phyloP scores from a whole-genome alignment of 2,888 invertebrate genomes.

The Lottia gigantea region DNA sequence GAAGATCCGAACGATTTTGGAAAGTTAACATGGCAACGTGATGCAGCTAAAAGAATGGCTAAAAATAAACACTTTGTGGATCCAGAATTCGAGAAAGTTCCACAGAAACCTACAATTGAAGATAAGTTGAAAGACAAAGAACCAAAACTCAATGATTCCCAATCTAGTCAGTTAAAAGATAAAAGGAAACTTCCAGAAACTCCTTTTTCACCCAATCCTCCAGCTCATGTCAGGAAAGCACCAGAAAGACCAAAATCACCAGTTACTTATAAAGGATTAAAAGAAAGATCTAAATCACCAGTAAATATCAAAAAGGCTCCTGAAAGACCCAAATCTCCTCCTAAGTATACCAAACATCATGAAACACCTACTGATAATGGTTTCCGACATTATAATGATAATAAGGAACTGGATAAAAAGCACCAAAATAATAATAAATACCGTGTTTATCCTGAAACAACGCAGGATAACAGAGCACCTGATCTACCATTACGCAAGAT shows the following conservation, averaged over 20 bases:
- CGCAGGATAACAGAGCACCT: not conserved
- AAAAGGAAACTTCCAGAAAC: not conserved
- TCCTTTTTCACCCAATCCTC: not conserved
- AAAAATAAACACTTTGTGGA: constrained; percentile 51
- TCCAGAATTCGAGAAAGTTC: constrained; percentile 39
- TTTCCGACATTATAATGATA: not conserved
- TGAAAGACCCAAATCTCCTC: not conserved
- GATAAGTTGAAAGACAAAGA: not conserved
- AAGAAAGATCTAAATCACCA: not conserved
- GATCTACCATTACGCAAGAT: constrained; percentile 30
- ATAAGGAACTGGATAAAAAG: not conserved
- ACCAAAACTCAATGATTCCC: not conserved
- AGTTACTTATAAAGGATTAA: not conserved
- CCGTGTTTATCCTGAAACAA: not conserved
- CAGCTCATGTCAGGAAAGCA: not conserved
- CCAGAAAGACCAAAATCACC: not conserved
- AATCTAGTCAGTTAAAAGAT: not conserved
- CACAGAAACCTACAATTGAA: constrained; percentile 9
- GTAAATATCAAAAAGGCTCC: not conserved
- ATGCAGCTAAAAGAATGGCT: constrained; percentile 52
- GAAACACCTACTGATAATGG: not conserved
- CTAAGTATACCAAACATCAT: not conserved
- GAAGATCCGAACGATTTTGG: constrained; percentile 15
- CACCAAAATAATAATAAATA: not conserved
- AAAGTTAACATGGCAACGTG: constrained; percentile 55